These are phyloP conservation scores for Minunthozetes semirufus DNA, from an alignment of 2,888 invertebrate genomes.

Conservation along the genomic window DNA sequence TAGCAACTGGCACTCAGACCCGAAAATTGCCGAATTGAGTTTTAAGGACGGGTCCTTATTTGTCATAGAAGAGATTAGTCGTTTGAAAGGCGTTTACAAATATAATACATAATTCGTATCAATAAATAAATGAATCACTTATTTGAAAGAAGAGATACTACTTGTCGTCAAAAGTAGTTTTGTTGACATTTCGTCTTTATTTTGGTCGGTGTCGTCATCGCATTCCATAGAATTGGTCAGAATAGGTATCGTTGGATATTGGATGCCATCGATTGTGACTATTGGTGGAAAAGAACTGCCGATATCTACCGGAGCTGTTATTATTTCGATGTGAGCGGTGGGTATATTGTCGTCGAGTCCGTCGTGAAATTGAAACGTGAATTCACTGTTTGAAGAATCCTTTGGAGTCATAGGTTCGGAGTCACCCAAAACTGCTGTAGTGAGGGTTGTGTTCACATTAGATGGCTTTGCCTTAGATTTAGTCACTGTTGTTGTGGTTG, in stretches of 20 bases:
- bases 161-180: slow-evolving; percentile 5
- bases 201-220: slow-evolving; percentile 4
- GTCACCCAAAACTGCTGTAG: slow-evolving; percentile 5
- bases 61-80: no score
- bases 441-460: slow-evolving; percentile 16
- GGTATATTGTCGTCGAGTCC: slow-evolving; percentile 37
- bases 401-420: slow-evolving; percentile 10
- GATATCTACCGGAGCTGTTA: slow-evolving; percentile 35
- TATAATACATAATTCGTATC: background rate
- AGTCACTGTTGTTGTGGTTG: background rate
- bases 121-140: background rate
- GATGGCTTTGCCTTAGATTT: background rate
- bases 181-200: slow-evolving; percentile 14
- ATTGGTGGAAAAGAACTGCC: slow-evolving; percentile 19
- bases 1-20: no score
- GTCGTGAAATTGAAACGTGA: slow-evolving; percentile 23
- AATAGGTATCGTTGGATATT: slow-evolving; percentile 31
- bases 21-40: no score
- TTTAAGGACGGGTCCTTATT: no score
- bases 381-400: slow-evolving; percentile 28
- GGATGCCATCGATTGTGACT: slow-evolving; percentile 28
- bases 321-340: slow-evolving; percentile 42
- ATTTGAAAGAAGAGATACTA: background rate
- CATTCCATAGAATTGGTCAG: slow-evolving; percentile 7
- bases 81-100: background rate